These are phyloP conservation scores for Drosophila leonis DNA, from an alignment of 2,888 invertebrate genomes.

Conservation along the genomic window DNA sequence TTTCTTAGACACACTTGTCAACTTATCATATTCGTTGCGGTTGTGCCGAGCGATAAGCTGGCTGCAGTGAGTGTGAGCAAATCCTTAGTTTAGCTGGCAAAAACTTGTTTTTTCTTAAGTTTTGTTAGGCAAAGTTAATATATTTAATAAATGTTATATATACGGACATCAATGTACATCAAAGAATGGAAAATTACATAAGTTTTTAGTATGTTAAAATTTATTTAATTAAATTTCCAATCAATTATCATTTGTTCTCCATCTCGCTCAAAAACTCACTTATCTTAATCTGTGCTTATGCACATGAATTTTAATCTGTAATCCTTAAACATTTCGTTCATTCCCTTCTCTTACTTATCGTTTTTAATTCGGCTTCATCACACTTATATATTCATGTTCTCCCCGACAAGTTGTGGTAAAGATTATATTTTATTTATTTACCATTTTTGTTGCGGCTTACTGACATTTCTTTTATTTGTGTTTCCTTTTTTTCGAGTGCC, in stretches of 20 bases:
- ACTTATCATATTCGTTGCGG: slow-evolving; percentile 38
- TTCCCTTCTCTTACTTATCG: background rate
- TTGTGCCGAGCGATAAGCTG: slow-evolving; percentile 14
- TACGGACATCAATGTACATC: background rate
- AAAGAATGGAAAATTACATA: background rate
- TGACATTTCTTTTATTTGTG: background rate
- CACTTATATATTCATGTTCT: background rate
- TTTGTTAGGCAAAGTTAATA: background rate
- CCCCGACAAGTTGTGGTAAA: background rate
- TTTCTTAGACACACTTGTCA: slow-evolving; percentile 46
- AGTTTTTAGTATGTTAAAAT: background rate
- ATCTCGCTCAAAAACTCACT: background rate
- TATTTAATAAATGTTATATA: slow-evolving; percentile 3
- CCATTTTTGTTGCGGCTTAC: slow-evolving; percentile 1
- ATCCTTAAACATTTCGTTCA: background rate
- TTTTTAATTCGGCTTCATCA: background rate
- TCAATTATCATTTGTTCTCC: background rate
- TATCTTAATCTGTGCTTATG: background rate
- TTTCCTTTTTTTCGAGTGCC: background rate
- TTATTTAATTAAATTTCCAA: background rate
- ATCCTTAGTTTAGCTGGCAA: background rate
- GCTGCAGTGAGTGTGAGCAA: background rate
- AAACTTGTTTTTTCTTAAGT: background rate
- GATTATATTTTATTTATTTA: slow-evolving; percentile 9
- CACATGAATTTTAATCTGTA: background rate